Evolutionary conservation across 2,797 vertebrate genomes (phyloP).

Genomic region (Dromococcyx pavoninus): DNA sequence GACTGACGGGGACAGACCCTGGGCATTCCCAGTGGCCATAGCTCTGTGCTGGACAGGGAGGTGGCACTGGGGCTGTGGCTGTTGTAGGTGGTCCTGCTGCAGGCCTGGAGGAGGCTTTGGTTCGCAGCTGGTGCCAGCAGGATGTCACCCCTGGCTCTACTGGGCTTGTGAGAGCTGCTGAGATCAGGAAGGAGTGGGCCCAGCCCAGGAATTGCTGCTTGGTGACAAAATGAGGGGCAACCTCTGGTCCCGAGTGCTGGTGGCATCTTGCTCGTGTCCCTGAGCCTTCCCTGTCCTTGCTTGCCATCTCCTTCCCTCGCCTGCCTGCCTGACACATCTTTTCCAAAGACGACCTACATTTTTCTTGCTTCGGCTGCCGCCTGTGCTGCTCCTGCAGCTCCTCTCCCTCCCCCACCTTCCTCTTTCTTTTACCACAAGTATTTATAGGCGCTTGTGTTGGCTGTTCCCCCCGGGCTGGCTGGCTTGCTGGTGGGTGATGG

Average conservation of each 20-base stretch:
- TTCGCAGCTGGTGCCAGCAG: background rate
- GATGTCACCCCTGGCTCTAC: background rate
- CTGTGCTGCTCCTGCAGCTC: slow-evolving; percentile 24
- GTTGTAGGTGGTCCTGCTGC: background rate
- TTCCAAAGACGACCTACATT: slow-evolving; percentile 46
- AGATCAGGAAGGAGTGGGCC: background rate
- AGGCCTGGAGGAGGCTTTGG: background rate
- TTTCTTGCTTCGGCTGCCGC: background rate
- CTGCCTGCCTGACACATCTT: slow-evolving; percentile 42
- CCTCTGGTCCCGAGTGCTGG: background rate
- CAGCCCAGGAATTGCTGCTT: background rate
- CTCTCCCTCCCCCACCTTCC: slow-evolving; percentile 58
- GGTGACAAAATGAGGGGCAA: background rate
- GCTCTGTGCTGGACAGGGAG: background rate
- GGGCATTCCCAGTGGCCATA: background rate
- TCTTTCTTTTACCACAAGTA: slow-evolving; percentile 37
- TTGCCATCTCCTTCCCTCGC: background rate
- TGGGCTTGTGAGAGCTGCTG: background rate
- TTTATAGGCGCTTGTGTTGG: background rate
- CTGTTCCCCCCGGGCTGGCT: rapidly evolving
- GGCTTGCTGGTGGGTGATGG: background rate
- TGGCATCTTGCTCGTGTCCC: background rate
- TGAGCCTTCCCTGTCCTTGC: rapidly evolving
- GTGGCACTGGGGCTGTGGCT: background rate
- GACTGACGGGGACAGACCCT: background rate